Base-by-base conservation (phyloP, 1,140 invertebrate genomes). In the Cylas formicarius region DNA sequence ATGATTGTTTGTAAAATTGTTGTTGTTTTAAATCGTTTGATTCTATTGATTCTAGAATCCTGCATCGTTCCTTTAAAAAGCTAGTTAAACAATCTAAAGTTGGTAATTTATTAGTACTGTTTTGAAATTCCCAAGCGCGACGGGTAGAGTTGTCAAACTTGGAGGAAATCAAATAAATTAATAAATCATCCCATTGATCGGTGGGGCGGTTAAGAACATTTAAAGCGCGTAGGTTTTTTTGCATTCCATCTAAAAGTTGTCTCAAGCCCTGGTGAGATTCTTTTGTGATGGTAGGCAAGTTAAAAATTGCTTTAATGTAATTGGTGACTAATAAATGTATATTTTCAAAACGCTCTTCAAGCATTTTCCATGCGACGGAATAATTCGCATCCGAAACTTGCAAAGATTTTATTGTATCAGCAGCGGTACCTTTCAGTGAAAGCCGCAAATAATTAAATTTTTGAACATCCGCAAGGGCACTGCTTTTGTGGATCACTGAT, bases 321-420 rank as follows among this genome's bases (percentile, higher is more conserved):
- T 42, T 54, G 19, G 48, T 16, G 19, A 60, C 45, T n/a, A 60
- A 27, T 29, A 58, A 19, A 10, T 48, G 29, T 26, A 47, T 50
- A 22, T 65, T 61, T 29, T 65, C 52, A 38, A 56, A 68, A 29
- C 55, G 34, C 26, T 64, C 47, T 22, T 47, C 52, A 6, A 67
- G 41, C 14, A 61, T 42, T 4, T 57, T 28, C 56, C 58, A 63
- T 4, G 62, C 64, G 11, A 47, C 42, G 0, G 29, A 8, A 42
- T 63, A 67, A 55, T 63, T 66, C 6, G 32, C 29, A 11, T 47
- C 44, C 0, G 39, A 48, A 14, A 59, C 47, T 37, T 55, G 53
- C 28, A 65, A 46, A 3, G 45, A 53, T 45, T 57, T 27, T 6
- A 66, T 56, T 3, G 56, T 46, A 10, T 52, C 38, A 4, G 38